These are phyloP conservation scores for Centropus unirufus DNA, from an alignment of 2,113 vertebrate species.

Conservation along the genomic window DNA sequence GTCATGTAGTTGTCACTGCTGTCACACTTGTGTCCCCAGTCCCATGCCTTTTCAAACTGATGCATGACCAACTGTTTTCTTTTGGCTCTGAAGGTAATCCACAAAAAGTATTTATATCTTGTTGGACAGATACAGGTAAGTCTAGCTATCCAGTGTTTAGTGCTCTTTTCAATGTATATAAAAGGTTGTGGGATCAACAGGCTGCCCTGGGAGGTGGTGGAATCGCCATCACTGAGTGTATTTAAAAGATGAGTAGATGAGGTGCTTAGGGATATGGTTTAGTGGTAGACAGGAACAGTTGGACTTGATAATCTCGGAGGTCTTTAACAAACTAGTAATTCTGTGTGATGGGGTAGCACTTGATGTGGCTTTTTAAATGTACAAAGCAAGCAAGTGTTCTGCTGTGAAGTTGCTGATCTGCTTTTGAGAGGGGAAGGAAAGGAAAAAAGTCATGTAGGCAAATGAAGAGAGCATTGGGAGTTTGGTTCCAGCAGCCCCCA, in stretches of 20 bases:
- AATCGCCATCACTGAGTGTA: too few relatives aligned
- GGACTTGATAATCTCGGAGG: too few relatives aligned
- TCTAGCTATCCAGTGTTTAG: neutral
- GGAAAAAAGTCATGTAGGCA: neutral
- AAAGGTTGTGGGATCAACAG: neutral
- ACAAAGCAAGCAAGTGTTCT: neutral
- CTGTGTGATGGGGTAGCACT: too few relatives aligned
- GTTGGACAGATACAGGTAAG: neutral
- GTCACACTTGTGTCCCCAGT: too few relatives aligned
- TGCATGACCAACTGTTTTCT: fast-evolving
- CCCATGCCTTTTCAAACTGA: neutral
- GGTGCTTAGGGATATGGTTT: too few relatives aligned
- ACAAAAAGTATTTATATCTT: neutral
- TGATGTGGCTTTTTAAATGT: neutral
- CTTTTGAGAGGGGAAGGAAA: neutral
- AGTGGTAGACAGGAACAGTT: too few relatives aligned
- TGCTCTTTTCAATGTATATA: neutral
- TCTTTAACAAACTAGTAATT: too few relatives aligned
- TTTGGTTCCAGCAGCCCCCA: neutral
- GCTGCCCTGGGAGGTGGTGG: too few relatives aligned
- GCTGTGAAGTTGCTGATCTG: neutral
- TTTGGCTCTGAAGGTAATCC: neutral
- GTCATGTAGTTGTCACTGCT: too few relatives aligned
- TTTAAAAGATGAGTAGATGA: too few relatives aligned
- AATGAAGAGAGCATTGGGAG: neutral